Percentiles rank a stretch among this genome's conserved stretches.
These are phyloP conservation scores for Diaperis boleti DNA, from an alignment of 2,888 invertebrate species.

Conservation along the genomic window DNA sequence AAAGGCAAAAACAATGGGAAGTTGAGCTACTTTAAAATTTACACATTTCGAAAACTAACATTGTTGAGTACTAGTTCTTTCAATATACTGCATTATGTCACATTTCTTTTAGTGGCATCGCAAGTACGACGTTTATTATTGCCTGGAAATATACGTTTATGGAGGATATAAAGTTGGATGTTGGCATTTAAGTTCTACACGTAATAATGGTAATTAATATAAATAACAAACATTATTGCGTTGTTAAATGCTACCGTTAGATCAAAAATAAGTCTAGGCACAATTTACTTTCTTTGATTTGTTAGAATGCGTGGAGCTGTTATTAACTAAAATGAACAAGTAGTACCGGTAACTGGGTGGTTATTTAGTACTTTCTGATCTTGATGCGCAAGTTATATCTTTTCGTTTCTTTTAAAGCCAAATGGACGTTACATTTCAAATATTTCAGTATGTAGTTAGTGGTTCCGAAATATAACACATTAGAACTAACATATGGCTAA, in stretches of 20 bases:
- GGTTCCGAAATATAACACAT: too few relatives aligned
- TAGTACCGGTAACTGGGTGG: not conserved
- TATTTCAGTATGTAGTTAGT: too few relatives aligned
- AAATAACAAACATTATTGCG: slow-evolving; percentile 29
- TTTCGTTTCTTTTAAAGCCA: too few relatives aligned
- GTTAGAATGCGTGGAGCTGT: not conserved
- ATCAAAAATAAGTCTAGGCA: slow-evolving; percentile 8
- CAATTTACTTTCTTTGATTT: slow-evolving; percentile 12
- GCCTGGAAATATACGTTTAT: slow-evolving; percentile 16
- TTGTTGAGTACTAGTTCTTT: not conserved
- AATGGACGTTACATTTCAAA: too few relatives aligned
- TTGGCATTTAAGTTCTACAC: slow-evolving; percentile 25
- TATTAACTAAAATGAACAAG: slow-evolving; percentile 4
- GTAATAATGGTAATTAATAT: slow-evolving; percentile 32
- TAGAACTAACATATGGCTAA: too few relatives aligned
- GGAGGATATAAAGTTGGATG: slow-evolving; percentile 14
- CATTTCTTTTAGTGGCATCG: slow-evolving; percentile 13
- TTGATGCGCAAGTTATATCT: not conserved
- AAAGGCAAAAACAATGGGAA: slow-evolving; percentile 8
- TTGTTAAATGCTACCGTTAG: slow-evolving; percentile 30
- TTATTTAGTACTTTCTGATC: too few relatives aligned
- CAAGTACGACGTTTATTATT: slow-evolving; percentile 18
- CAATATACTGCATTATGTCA: slow-evolving; percentile 3
- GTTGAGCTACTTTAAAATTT: slow-evolving; percentile 1
- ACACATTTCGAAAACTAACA: slow-evolving; percentile 1